Conservation (phyloP, 1,140 invertebrate species). For the Bursaphelenchus mucronatus region DNA sequence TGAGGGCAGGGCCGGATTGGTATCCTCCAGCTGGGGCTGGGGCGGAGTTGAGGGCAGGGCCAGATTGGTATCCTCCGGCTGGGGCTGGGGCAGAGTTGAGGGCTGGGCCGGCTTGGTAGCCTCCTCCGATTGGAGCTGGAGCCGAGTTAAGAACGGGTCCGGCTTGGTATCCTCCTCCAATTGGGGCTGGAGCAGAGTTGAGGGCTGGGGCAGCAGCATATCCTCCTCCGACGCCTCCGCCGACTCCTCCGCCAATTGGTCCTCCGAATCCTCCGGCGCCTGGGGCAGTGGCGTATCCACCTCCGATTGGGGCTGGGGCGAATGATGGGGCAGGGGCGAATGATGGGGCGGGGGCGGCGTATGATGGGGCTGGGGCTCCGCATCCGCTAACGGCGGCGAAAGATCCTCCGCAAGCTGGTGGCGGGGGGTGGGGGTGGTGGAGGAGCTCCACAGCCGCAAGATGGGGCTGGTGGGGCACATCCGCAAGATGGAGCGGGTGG, state of each 20-base stretch:
- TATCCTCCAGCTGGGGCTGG: too few species aligned
- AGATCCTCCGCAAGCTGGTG: background rate
- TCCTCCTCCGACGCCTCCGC: background rate
- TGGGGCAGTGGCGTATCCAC: background rate
- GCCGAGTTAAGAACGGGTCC: background rate
- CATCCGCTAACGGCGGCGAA: background rate
- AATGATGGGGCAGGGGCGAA: background rate
- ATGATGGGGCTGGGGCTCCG: background rate
- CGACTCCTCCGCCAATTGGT: background rate
- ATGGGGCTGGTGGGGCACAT: background rate
- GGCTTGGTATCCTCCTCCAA: constrained; percentile 1
- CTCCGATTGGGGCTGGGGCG: too few species aligned
- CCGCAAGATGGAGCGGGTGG: background rate
- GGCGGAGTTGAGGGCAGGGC: too few species aligned
- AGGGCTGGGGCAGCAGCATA: background rate
- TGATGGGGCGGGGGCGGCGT: background rate
- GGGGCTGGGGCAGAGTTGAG: too few species aligned
- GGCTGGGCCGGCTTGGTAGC: background rate
- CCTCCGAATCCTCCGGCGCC: background rate
- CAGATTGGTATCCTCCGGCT: too few species aligned
- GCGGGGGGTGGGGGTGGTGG: background rate
- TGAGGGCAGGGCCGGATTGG: too few species aligned
- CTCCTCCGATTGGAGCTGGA: background rate
- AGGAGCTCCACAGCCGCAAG: background rate
- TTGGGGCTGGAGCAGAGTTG: background rate